Conservation (phyloP, 1,140 invertebrate genomes). For the Drosophila eugracilis region DNA sequence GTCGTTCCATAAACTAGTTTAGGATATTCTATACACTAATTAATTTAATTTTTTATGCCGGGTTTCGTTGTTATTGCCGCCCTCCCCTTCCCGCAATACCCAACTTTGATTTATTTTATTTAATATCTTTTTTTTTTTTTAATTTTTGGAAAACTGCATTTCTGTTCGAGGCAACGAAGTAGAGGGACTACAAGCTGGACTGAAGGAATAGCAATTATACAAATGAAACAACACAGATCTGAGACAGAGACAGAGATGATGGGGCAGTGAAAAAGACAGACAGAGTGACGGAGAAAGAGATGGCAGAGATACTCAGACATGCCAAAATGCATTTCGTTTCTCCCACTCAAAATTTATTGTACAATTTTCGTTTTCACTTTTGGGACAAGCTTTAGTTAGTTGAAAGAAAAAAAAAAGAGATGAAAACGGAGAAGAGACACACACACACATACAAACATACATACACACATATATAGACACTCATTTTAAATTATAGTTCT, state of each 20-base stretch:
- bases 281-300: background rate
- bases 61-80: constrained; percentile 10
- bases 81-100: background rate
- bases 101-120: constrained; percentile 9
- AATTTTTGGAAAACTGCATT: no score
- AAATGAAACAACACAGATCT: background rate
- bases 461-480: no score
- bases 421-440: background rate
- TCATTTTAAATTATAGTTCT: constrained; percentile 16
- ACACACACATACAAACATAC: no score
- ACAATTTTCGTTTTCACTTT: background rate
- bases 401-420: background rate
- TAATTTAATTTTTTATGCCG: constrained; percentile 9
- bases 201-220: no score
- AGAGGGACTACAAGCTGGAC: constrained; percentile 5
- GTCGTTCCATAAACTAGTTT: constrained; percentile 24
- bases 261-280: background rate
- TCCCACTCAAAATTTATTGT: constrained; percentile 18
- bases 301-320: constrained; percentile 1
- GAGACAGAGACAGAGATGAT: constrained; percentile 1
- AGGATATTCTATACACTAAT: constrained; percentile 18
- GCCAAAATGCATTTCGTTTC: constrained; percentile 19
- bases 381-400: constrained; percentile 14
- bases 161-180: constrained; percentile 5
- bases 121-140: no score